Evolutionary conservation across 2,113 vertebrate genomes (phyloP).

Genomic region (Picathartes gymnocephalus): DNA sequence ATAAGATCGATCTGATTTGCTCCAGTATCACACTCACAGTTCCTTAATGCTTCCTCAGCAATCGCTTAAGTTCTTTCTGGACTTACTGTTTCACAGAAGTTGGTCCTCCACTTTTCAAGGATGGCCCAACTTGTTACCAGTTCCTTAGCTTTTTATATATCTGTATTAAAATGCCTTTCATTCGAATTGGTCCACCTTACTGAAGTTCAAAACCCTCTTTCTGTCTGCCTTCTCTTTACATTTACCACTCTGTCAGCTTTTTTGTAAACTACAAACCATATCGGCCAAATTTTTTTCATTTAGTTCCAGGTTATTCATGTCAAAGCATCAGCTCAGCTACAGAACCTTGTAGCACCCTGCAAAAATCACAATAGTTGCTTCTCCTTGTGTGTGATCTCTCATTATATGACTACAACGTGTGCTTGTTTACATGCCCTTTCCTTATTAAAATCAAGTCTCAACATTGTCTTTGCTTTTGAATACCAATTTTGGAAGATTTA

Average conservation of each 20-base stretch:
- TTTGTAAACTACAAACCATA: not conserved
- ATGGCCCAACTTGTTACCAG: not conserved
- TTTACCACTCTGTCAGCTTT: not conserved
- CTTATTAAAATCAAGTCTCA: not conserved
- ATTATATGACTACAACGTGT: rapidly evolving
- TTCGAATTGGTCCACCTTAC: not conserved
- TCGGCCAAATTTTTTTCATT: not conserved
- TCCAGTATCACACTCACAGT: not conserved
- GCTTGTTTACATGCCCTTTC: not conserved
- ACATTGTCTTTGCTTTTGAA: not conserved
- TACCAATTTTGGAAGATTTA: not conserved
- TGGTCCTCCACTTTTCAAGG: not conserved
- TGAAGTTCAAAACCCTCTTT: not conserved
- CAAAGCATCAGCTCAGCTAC: not conserved
- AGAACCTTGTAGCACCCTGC: not conserved
- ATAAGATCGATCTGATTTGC: not conserved
- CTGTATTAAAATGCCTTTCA: not conserved
- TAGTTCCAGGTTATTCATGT: not conserved
- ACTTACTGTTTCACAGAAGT: not conserved
- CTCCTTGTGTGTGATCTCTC: not conserved
- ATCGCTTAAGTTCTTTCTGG: not conserved
- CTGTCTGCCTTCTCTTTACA: not conserved
- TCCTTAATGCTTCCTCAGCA: not conserved
- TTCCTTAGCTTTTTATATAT: not conserved
- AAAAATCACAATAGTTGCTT: not conserved